Evolutionary conservation across 2,888 invertebrate genomes (phyloP).

Genomic region (Scaptomyza flava): DNA sequence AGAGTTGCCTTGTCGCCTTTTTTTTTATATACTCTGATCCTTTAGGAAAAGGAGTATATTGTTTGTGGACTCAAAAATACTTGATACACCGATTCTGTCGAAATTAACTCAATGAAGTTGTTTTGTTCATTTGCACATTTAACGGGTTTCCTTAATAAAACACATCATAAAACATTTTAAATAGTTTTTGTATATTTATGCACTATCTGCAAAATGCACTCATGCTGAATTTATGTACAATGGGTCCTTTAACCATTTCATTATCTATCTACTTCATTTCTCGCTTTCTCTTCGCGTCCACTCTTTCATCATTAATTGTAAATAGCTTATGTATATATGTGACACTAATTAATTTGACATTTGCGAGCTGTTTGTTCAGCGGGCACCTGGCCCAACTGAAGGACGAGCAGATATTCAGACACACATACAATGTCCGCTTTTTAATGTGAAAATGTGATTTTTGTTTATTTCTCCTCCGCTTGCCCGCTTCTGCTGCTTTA

Average conservation of each 20-base stretch:
- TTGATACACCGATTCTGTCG: no score
- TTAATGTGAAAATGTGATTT: conserved; percentile 30
- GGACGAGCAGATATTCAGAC: not conserved
- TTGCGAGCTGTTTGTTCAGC: conserved; percentile 29
- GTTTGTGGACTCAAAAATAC: not conserved
- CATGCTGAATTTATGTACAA: not conserved
- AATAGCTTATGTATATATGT: conserved; percentile 15
- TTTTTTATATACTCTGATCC: not conserved
- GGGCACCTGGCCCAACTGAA: conserved; percentile 9
- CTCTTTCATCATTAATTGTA: conserved; percentile 26
- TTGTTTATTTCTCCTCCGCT: conserved; percentile 1
- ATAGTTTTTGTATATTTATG: not conserved
- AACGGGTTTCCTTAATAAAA: no score
- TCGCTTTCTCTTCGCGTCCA: not conserved
- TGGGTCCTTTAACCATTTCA: not conserved
- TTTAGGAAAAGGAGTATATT: not conserved
- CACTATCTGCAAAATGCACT: not conserved
- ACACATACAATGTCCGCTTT: conserved; percentile 5
- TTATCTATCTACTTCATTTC: not conserved
- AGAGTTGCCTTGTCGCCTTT: not conserved
- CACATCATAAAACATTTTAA: not conserved
- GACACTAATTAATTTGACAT: conserved; percentile 42
- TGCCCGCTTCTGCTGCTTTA: not conserved
- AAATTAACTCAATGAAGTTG: no score
- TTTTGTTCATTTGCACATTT: no score